Base-by-base conservation (phyloP, 2,797 vertebrate species). In the Pempheris klunzingeri region DNA sequence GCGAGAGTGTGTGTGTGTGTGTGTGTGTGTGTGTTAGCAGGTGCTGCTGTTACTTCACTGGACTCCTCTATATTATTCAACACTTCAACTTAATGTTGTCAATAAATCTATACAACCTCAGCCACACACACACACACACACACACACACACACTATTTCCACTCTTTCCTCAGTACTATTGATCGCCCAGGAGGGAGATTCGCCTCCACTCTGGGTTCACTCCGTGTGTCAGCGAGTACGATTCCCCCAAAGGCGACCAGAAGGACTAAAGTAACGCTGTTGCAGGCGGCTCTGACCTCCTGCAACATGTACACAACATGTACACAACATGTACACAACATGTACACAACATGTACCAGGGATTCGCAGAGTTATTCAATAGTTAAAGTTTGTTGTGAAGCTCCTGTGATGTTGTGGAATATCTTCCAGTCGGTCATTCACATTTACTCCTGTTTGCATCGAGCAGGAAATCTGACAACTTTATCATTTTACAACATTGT, bases 31-130 rank as follows among this genome's bases (percentile, higher is more conserved):
- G 43, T 60, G 66, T 49, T 1, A 34, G 57, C 15, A 66, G 71
- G 52, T 52, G 59, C 46, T 41, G 39, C 67, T 39, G 61, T 50
- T 44, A 44, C 57, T 68, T 68, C 49, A 66, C 43, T 58, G 5
- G 50, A 74, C 46, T 58, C 28, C 36, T 74, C 47, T 68, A 1
- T 65, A 72, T 69, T 72, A 76, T 70, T 72, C 68, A 81, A 75
- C 78, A 67, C 78, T 74, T 71, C 75, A 75, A 77, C 83, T 79
- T 76, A 64, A 79, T 28, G 46, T 43, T 57, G 68, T 60, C 76
- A 38, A 72, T 81, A 75, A 83, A 83, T 74, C 76, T n/a, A 78
- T 64, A 57, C 49, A 65, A 49, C 74, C 64, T 63, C 3, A 64
- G 28, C 54, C 57, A 67, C 71, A 7, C 24, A 28, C 58, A 10